Base-by-base conservation (phyloP, 2,113 vertebrate genomes). In the Bubo blakistoni region DNA sequence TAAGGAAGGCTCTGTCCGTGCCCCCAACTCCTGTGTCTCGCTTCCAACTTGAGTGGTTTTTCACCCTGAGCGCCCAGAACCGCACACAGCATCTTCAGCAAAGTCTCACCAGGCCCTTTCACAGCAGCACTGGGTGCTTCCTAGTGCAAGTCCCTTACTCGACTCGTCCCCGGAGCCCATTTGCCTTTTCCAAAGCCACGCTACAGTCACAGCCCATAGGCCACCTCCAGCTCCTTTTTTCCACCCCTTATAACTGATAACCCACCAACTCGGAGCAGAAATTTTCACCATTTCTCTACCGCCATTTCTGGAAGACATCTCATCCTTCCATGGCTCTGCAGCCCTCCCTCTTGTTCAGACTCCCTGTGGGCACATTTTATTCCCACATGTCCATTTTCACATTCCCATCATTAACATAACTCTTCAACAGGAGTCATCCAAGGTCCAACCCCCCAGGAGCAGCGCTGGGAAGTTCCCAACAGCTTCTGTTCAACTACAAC, bases 1-100 rank as follows among this genome's bases (percentile, higher is more conserved):
- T 7, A 20, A 63, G 18, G 38, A 63, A 30, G 26, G 26, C 24
- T 59, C 38, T 6, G 21, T 24, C 65, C 66, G 4, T 1, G 1
- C 9, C 34, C 44, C 76, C 14, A 7, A 6, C 46, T 16, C n/a
- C 24, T 2, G 44, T 20, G 44, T 26, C 20, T 25, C 51, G 2
- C 13, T 11, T 30, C 34, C 51, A 24, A 1, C 19, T 7, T 1
- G 7, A 54, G 4, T 4, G 13, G 57, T 11, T 25, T 46, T 52
- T 47, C 16, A 6, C 15, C 7, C 32, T 0, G 6, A 34, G 16
- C 3, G 29, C 40, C 51, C 59, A 34, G 10, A 86, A 49, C 11
- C 4, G 6, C 40, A 9, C 34, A n/a, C 7, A 0, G 32, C 9
- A 14, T 25, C 66, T 70, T 38, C 52, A 52, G 34, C 9, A 0